Base-by-base conservation (phyloP, 2,888 invertebrate species). In the Acrobasis repandana region DNA sequence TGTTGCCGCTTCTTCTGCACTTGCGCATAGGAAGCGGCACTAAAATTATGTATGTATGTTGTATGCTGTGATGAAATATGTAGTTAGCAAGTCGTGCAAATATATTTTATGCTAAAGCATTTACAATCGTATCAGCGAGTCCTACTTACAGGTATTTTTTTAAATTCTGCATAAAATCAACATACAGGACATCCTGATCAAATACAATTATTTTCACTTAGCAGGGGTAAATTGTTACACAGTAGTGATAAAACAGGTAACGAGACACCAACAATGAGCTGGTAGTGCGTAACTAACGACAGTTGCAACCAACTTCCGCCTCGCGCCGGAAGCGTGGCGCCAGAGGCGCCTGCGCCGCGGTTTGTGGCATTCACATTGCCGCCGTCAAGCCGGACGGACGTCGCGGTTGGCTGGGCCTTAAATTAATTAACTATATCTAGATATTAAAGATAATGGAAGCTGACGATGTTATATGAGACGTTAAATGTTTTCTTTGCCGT, bases 291-390 rank as follows among this genome's bases (percentile, higher is more conserved):
- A 81, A 82, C 86, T 77, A 82, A 76, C 75, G 80, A 79, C 86
- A 82, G 85, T 87, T 88, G 88, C 88, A 87, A 80, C 81, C 79
- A 78, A 77, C 88, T 88, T 90, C 90, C 90, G 86, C 76, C 72
- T 71, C 64, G 70, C 74, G 75, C 76, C 84, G 90, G 89, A 89
- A 87, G 76, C 67, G 67, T 67, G 88, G 88, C 89, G 89, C 88
- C 88, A 82, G 68, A 70, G 82, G 82, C 86, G 85, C 85, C 75
- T 79, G 80, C 80, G 75, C 75, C 76, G 83, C 79, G 81, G 79
- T 80, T 80, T 80, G 74, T 68, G 61, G 63, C 69, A 75, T 73
- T 86, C 77, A 79, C 73, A 75, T 72, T 72, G 67, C 70, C 76
- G 79, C 81, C 76, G 79, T 77, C 76, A 74, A 71, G 73, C 71